Conservation (phyloP, 2,113 vertebrate genomes). For the Phyllostomus discolor region DNA sequence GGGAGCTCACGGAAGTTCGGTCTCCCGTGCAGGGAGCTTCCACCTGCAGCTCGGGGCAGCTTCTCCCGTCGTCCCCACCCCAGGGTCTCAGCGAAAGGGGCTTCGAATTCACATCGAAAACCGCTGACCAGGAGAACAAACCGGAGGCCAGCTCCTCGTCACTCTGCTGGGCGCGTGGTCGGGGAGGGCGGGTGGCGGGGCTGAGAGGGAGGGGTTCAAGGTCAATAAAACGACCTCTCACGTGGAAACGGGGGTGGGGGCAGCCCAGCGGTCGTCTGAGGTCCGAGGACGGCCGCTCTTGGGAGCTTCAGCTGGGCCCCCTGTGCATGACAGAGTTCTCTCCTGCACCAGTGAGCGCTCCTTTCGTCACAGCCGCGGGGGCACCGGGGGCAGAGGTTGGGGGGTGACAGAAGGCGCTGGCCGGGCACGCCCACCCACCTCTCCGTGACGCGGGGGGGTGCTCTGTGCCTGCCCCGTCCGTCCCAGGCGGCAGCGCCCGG, state of each 20-base stretch:
- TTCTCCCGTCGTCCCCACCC: background rate
- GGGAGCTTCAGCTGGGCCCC: fast-evolving
- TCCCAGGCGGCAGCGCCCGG: fast-evolving
- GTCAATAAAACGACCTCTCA: fast-evolving
- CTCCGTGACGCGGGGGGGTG: fast-evolving
- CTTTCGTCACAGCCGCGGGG: background rate
- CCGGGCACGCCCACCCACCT: fast-evolving
- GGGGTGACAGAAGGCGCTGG: background rate
- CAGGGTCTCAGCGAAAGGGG: background rate
- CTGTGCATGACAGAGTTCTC: fast-evolving
- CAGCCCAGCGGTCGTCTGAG: fast-evolving
- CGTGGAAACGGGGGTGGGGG: fast-evolving
- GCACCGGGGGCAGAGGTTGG: background rate
- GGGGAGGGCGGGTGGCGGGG: fast-evolving
- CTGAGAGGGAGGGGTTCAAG: background rate
- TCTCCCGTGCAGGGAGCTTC: fast-evolving
- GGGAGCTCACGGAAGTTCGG: fast-evolving
- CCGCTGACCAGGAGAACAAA: background rate
- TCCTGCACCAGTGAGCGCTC: fast-evolving
- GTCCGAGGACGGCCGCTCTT: too few relatives aligned
- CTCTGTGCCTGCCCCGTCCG: fast-evolving
- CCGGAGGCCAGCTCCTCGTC: fast-evolving
- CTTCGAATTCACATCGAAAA: background rate
- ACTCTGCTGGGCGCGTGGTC: background rate
- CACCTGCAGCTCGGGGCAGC: fast-evolving